phyloP scores from a whole-genome alignment of 2,113 vertebrate genomes.

The Mystacornis crossleyi region DNA sequence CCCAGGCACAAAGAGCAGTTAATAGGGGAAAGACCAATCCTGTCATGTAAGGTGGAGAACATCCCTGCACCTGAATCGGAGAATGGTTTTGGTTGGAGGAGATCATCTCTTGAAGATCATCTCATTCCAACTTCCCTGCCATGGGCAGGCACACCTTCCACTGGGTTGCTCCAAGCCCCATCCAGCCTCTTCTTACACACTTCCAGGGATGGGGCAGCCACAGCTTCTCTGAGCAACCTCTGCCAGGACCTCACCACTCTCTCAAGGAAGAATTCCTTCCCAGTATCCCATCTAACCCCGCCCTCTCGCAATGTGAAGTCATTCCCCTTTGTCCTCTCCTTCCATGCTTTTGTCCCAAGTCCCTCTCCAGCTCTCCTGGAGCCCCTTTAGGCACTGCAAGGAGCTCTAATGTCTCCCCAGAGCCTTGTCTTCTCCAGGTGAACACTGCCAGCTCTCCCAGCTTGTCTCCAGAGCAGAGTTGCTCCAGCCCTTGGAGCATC shows the following conservation, averaged over 20 bases:
- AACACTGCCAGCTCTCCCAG: not conserved
- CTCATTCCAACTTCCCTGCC: not conserved
- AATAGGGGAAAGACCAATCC: not conserved
- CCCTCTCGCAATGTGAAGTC: not conserved
- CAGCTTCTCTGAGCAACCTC: not conserved
- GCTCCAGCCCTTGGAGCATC: not conserved
- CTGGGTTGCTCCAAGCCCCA: fast-evolving
- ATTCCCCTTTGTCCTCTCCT: not conserved
- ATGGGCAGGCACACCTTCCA: not conserved
- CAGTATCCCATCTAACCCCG: not conserved
- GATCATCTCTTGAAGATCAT: not conserved
- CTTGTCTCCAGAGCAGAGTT: not conserved
- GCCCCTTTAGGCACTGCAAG: not conserved
- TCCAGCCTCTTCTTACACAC: not conserved
- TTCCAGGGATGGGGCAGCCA: not conserved
- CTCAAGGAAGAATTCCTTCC: not conserved
- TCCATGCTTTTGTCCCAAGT: not conserved
- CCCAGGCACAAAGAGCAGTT: not conserved
- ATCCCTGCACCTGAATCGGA: not conserved
- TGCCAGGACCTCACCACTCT: not conserved
- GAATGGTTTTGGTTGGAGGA: not conserved
- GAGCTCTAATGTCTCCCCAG: not conserved
- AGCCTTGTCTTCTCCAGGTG: not conserved
- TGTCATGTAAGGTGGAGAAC: not conserved
- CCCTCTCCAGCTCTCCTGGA: not conserved